These are phyloP conservation scores for Spicauda simplicius DNA, from an alignment of 2,888 invertebrate genomes.

Conservation along the genomic window DNA sequence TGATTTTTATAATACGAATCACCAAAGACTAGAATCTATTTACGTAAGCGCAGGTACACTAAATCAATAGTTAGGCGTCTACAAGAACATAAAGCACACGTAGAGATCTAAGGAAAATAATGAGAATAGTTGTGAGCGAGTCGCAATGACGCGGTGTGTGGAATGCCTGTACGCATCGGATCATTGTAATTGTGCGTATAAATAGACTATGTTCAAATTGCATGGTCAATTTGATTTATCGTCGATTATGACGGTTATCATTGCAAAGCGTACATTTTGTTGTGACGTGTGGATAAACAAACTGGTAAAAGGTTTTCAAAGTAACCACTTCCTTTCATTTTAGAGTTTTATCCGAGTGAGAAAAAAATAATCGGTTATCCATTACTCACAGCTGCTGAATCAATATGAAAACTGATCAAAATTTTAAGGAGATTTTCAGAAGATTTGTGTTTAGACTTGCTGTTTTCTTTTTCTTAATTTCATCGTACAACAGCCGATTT, in stretches of 20 bases:
- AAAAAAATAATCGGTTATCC: background rate
- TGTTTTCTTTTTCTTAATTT: too few relatives aligned
- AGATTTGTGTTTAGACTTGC: background rate
- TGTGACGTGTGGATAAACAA: slow-evolving; percentile 23
- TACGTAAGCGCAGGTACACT: background rate
- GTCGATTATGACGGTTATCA: slow-evolving; percentile 21
- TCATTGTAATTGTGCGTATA: slow-evolving; percentile 36
- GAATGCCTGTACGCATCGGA: slow-evolving; percentile 36
- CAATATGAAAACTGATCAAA: background rate
- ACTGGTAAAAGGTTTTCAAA: background rate
- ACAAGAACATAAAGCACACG: slow-evolving; percentile 3
- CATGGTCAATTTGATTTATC: slow-evolving; percentile 32
- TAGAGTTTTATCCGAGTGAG: background rate
- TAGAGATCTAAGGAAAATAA: slow-evolving; percentile 18
- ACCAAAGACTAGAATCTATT: background rate
- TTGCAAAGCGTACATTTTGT: slow-evolving; percentile 31
- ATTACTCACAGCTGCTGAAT: background rate
- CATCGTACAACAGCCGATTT: too few relatives aligned
- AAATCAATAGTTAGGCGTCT: slow-evolving; percentile 7
- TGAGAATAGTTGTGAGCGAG: slow-evolving; percentile 19
- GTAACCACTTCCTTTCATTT: background rate
- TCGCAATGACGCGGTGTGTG: slow-evolving; percentile 34
- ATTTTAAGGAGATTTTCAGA: background rate
- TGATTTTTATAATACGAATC: background rate
- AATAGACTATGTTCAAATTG: slow-evolving; percentile 34